These are phyloP conservation scores for Caradrina clavipalpis DNA, from an alignment of 2,888 invertebrate genomes.

Conservation along the genomic window DNA sequence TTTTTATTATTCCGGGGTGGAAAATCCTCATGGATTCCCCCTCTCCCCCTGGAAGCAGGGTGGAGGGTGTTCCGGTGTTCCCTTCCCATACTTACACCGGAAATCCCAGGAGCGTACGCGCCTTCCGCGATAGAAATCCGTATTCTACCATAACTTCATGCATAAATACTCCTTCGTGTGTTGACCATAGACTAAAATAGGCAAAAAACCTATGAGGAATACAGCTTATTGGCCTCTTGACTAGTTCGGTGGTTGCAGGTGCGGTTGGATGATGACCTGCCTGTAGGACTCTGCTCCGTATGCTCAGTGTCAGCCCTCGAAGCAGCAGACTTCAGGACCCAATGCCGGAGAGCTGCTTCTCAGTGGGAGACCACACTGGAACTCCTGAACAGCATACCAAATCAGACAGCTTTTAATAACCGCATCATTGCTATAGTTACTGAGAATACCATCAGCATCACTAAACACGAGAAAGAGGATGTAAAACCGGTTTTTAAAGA, in stretches of 20 bases:
- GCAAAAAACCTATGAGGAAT: slow-evolving; percentile 53
- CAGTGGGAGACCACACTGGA: slow-evolving; percentile 76
- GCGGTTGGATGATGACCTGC: slow-evolving; percentile 77
- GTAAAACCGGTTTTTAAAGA: not conserved
- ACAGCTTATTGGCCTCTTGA: slow-evolving; percentile 79
- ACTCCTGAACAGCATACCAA: slow-evolving; percentile 72
- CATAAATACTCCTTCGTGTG: no score
- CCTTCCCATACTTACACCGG: no score
- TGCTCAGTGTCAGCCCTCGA: slow-evolving; percentile 77
- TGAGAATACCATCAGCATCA: slow-evolving; percentile 69
- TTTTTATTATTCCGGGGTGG: no score
- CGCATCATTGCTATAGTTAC: slow-evolving; percentile 71
- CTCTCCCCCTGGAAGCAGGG: no score
- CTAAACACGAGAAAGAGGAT: slow-evolving; percentile 29
- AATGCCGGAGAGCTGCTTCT: slow-evolving; percentile 72
- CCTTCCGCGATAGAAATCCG: no score
- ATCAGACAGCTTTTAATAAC: slow-evolving; percentile 32
- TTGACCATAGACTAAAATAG: no score
- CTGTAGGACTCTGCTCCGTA: slow-evolving; percentile 78
- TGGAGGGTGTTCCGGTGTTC: no score
- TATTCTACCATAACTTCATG: no score
- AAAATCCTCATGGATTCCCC: no score
- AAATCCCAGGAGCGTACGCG: no score
- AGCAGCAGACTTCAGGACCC: slow-evolving; percentile 78
- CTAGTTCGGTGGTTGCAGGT: slow-evolving; percentile 85